Percentiles rank a stretch among this genome's conserved stretches.
These are phyloP conservation scores for Leguminivora glycinivorella DNA, from an alignment of 1,140 invertebrate genomes.

Conservation along the genomic window DNA sequence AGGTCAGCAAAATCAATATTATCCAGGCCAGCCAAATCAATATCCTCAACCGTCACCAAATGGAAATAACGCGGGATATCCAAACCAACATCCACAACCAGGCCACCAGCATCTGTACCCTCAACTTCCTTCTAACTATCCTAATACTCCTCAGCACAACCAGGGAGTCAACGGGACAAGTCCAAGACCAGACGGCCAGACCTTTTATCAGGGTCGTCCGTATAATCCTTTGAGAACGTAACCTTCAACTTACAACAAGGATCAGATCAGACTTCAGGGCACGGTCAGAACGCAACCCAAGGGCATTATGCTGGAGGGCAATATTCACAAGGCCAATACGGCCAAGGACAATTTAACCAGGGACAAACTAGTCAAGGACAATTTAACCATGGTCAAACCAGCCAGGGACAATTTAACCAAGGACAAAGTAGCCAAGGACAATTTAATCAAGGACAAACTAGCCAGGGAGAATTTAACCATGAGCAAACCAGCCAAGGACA, in stretches of 20 bases:
- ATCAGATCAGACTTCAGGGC: background rate
- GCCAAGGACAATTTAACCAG: too few species aligned
- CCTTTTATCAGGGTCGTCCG: background rate
- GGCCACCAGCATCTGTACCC: slow-evolving; percentile 19
- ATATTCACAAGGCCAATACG: background rate
- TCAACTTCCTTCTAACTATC: slow-evolving; percentile 9
- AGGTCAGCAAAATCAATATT: slow-evolving; percentile 26
- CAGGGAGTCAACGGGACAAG: background rate
- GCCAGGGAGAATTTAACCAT: too few species aligned
- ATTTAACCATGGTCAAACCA: background rate
- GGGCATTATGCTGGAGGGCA: background rate
- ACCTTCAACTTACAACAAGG: slow-evolving; percentile 17
- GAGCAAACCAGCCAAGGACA: background rate
- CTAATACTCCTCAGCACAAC: background rate
- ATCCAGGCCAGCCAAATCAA: slow-evolving; percentile 6
- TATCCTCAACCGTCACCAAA: background rate
- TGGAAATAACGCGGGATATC: background rate
- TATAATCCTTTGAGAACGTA: slow-evolving; percentile 6
- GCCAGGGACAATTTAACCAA: background rate
- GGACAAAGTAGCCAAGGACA: background rate
- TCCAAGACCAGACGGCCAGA: background rate
- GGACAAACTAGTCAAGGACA: slow-evolving; percentile 5
- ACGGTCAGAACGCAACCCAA: slow-evolving; percentile 3
- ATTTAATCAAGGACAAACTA: background rate
- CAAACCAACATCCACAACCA: slow-evolving; percentile 19